Percentiles rank a stretch among this genome's conserved stretches.
These are phyloP conservation scores for Probosciger aterrimus DNA, from an alignment of 2,113 vertebrate species.

Conservation along the genomic window DNA sequence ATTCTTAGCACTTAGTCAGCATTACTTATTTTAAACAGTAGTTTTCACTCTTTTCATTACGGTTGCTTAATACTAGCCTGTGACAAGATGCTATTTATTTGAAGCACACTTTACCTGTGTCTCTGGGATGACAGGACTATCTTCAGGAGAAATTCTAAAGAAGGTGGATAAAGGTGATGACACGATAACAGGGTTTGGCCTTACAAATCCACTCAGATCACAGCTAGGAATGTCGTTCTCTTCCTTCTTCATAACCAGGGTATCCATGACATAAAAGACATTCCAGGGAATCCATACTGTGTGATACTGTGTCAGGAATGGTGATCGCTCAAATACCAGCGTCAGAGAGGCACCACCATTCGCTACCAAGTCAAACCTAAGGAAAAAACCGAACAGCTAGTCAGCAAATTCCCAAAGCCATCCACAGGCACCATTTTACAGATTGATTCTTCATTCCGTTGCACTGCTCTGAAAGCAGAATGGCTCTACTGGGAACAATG, in stretches of 20 bases:
- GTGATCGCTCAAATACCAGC: conserved; percentile 89
- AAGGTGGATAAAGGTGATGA: conserved; percentile 93
- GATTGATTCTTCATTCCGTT: neutral
- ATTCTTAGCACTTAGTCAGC: neutral
- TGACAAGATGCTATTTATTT: neutral
- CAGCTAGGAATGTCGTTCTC: conserved; percentile 94
- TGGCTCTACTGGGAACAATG: neutral
- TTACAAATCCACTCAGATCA: conserved; percentile 89
- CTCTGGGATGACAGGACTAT: conserved; percentile 94
- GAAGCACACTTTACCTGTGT: conserved; percentile 84
- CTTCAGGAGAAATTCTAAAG: conserved; percentile 90
- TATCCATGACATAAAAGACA: conserved; percentile 96
- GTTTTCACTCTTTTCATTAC: neutral
- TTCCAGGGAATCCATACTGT: conserved; percentile 97
- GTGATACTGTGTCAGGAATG: conserved; percentile 87
- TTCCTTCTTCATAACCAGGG: conserved; percentile 95
- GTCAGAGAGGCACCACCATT: conserved; percentile 93
- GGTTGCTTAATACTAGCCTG: neutral
- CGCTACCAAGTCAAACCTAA: conserved; percentile 94
- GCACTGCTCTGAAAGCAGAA: neutral
- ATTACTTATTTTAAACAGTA: neutral
- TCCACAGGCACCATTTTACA: neutral
- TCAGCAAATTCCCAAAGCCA: neutral
- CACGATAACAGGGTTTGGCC: conserved; percentile 88
- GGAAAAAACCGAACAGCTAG: neutral